phyloP scores from a whole-genome alignment of 1,140 invertebrate genomes.

The Drosophila willistoni region DNA sequence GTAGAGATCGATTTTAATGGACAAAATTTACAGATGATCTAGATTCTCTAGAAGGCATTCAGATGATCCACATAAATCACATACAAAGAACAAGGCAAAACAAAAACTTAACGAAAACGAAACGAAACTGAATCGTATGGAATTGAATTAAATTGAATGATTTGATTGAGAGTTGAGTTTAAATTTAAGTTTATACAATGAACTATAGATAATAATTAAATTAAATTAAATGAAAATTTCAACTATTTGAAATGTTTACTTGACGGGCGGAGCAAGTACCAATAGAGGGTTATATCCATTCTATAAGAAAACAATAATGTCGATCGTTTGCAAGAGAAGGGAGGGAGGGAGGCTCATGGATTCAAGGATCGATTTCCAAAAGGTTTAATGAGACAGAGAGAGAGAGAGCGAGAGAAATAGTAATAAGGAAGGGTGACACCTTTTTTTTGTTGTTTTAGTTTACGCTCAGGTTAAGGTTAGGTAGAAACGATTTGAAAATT shows the following conservation, averaged over 20 bases:
- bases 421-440: not conserved
- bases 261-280: conserved; percentile 83
- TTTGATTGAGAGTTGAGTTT: conserved; percentile 40
- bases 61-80: conserved; percentile 25
- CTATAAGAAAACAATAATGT: conserved; percentile 17
- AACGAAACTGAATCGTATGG: conserved; percentile 30
- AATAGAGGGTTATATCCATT: conserved; percentile 83
- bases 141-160: conserved; percentile 19
- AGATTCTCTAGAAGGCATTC: not conserved
- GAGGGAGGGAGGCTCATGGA: no score
- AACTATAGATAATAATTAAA: conserved; percentile 26
- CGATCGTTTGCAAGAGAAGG: conserved; percentile 23
- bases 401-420: not conserved
- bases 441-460: not conserved
- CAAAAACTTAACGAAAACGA: not conserved
- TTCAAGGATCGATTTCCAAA: no score
- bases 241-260: conserved; percentile 61
- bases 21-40: conserved; percentile 39
- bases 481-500: conserved; percentile 38
- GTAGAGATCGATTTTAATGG: not conserved
- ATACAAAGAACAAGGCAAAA: conserved; percentile 27
- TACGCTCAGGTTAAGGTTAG: conserved; percentile 20
- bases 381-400: not conserved
- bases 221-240: conserved; percentile 12
- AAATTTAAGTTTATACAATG: conserved; percentile 61